Evolutionary conservation across 2,113 vertebrate species (phyloP), one percentile per base, ranked within the genome.

Genomic region (Apaloderma vittatum): DNA sequence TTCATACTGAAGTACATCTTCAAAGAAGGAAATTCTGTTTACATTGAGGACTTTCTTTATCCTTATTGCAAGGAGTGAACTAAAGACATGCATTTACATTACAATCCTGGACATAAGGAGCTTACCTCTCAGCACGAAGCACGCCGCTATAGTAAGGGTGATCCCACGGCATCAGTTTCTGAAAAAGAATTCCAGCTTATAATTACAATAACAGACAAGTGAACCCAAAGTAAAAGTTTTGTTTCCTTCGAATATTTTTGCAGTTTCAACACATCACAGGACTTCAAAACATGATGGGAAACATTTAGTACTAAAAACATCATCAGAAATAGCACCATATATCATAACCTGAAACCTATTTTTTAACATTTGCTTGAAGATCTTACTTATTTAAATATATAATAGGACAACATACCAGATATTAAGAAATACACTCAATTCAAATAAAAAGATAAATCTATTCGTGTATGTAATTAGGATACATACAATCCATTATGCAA

Each of bases 91-190:
- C 59, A 94, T 97, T 96, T 90, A 77, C 93, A 96, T 90, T 57
- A 94, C 67, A 95, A 93, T 91, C 55, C 70, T 18, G 36, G 88
- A 72, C 22, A 30, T 74, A 92, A 93, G 73, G 26, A 73, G 88
- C 98, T 98, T 95, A 99, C 99, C 99, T 99, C 97, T 99, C 99
- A 88, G 99, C 99, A 86, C 99, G 99, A 82, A 99, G 93, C 34
- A 99, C 98, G 5, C 99, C 99, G 22, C 99, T 99, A 89, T 99
- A 99, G 96, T 98, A 99, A 2, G 99, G 99, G 57, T 99, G 99
- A 96, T 99, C 99, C 99, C 99, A 99, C 0, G 99, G 99, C 99
- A 99, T 99, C 49, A 99, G 91, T 84, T 99, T 98, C 99, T 99
- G 83, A 71, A 97, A 96, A 15, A 94, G 52, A 88, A 86, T 74